Conservation (phyloP, 2,888 invertebrate species). For the Hermodice carunculata region DNA sequence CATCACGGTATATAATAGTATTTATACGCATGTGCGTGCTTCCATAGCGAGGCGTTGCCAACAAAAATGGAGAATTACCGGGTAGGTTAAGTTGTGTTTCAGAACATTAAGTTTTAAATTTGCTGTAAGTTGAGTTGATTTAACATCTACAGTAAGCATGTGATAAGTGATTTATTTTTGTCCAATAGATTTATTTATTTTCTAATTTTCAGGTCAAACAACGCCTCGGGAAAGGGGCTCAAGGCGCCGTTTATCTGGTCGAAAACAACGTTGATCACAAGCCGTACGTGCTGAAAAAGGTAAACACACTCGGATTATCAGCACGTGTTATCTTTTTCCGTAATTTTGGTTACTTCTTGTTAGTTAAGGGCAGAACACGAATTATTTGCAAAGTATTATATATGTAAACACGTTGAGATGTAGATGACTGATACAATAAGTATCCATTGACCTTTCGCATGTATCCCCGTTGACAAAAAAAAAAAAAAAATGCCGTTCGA, state of each 20-base stretch:
- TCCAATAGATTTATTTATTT: neutral
- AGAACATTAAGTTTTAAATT: neutral
- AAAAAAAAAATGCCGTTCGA: too few relatives aligned
- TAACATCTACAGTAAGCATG: neutral
- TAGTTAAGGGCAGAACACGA: neutral
- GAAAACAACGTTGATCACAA: conserved; percentile 50
- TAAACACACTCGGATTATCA: too few relatives aligned
- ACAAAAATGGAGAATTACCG: conserved; percentile 26
- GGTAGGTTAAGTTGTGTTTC: neutral
- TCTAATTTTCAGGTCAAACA: conserved; percentile 52
- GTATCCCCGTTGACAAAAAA: too few relatives aligned
- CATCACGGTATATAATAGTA: too few relatives aligned
- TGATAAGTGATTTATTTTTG: neutral
- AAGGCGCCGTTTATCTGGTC: conserved; percentile 56
- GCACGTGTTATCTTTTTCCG: too few relatives aligned
- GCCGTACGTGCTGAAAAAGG: conserved; percentile 61
- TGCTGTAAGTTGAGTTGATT: neutral
- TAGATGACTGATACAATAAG: neutral
- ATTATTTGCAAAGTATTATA: neutral
- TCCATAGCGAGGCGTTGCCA: conserved; percentile 11
- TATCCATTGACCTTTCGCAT: neutral
- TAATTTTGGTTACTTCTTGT: too few relatives aligned
- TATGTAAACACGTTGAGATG: neutral
- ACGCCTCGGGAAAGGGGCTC: conserved; percentile 60
- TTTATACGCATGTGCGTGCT: conserved; percentile 17